Evolutionary conservation across 1,140 invertebrate species (phyloP), one percentile per base, ranked within the genome.

Genomic region (Bombus waltoni): DNA sequence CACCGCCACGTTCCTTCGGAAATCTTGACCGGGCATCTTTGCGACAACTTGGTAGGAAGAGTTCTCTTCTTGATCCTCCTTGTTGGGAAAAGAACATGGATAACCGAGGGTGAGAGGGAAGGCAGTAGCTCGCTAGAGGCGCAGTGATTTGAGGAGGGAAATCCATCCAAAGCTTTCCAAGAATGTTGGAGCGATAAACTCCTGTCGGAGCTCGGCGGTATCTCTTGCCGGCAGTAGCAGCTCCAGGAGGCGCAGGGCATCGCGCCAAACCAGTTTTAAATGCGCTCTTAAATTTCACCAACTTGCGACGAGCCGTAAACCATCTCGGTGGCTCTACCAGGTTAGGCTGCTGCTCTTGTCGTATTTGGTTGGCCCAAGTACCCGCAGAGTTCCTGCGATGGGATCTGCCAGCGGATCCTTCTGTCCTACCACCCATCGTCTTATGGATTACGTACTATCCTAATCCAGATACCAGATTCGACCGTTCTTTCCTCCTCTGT

Each of bases 191-290:
- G 93, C 93, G 94, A 94, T 95, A 94, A 95, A 95, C 94, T 94
- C 91, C 92, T 94, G 93, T 94, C 90, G 93, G 93, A 92, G 92
- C 91, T 89, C 87, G 91, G 91, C 90, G 92, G 92, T 94, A 94
- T 94, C 94, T 94, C 92, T 92, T 90, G 87, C 88, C 87, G 91
- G 92, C 93, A 93, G 92, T 90, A 92, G 90, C 88, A 87, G 92
- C 90, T 92, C 89, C 88, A 90, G 90, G 91, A 93, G 92, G 93
- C 90, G 89, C 89, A 94, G 94, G 94, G 94, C 94, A 95, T 93
- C 92, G 93, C 94, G 94, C 94, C 94, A 95, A 95, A 95, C 94
- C 94, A 94, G 94, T 94, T 95, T 95, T 94, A 95, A 94, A 95
- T 94, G 94, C 94, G 94, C 94, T 94, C 94, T 95, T 95, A 95